A percentile compares a stretch with the other conserved stretches of the same genome.
phyloP scores from a whole-genome alignment of 2,888 invertebrate species.

The Limenitis camilla region DNA sequence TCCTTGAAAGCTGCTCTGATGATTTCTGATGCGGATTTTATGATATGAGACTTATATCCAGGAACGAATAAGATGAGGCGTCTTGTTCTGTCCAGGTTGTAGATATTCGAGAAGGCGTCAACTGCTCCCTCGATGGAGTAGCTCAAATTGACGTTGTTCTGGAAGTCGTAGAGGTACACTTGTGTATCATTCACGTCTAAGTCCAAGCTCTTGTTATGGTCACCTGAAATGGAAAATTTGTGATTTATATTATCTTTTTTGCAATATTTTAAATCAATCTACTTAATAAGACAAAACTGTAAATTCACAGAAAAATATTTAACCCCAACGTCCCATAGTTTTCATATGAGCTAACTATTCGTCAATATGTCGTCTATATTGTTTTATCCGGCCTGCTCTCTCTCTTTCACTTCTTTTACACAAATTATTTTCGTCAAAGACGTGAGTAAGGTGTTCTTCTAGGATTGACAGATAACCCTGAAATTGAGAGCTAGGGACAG shows the following conservation, averaged over 20 bases:
- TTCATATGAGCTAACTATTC: too few species aligned
- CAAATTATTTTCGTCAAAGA: too few species aligned
- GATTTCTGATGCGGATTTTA: constrained; percentile 49
- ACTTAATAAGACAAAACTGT: too few species aligned
- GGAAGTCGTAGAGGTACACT: constrained; percentile 62
- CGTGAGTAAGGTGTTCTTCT: too few species aligned
- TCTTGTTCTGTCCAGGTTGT: constrained; percentile 50
- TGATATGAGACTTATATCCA: constrained; percentile 61
- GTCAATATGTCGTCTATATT: too few species aligned
- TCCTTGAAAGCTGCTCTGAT: constrained; percentile 53
- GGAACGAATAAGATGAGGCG: constrained; percentile 61
- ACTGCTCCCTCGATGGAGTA: constrained; percentile 46
- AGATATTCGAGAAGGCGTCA: constrained; percentile 40
- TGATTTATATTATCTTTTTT: background rate
- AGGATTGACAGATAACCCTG: too few species aligned
- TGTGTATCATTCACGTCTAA: constrained; percentile 47
- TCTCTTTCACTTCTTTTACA: too few species aligned
- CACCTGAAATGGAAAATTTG: constrained; percentile 43
- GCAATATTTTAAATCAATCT: too few species aligned
- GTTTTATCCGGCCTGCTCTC: too few species aligned
- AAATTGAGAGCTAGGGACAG: too few species aligned
- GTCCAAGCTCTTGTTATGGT: constrained; percentile 48
- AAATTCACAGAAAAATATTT: too few species aligned
- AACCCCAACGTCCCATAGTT: too few species aligned
- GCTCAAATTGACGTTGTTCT: constrained; percentile 51